These are phyloP conservation scores for Agonopterix arenella DNA, from an alignment of 2,888 invertebrate genomes.

Conservation along the genomic window DNA sequence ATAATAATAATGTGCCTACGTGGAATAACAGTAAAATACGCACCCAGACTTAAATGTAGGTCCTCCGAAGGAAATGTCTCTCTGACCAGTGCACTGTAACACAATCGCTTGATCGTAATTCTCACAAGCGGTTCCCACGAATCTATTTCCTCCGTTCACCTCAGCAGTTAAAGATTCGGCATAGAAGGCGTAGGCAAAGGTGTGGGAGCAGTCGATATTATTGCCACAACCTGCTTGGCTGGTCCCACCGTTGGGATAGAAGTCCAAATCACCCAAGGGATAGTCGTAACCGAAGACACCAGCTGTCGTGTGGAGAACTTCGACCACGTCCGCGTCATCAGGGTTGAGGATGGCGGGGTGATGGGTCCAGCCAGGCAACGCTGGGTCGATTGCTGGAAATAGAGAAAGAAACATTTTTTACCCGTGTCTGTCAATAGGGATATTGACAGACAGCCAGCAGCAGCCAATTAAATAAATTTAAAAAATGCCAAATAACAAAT, in stretches of 20 bases:
- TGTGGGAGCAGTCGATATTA: slow-evolving; percentile 42
- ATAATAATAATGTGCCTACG: too few relatives aligned
- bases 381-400: slow-evolving; percentile 58
- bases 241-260: slow-evolving; percentile 60
- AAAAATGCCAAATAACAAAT: too few relatives aligned
- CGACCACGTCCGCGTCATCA: slow-evolving; percentile 49
- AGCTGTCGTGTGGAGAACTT: slow-evolving; percentile 55
- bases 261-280: slow-evolving; percentile 57
- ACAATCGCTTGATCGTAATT: slow-evolving; percentile 35
- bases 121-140: slow-evolving; percentile 52
- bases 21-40: too few relatives aligned
- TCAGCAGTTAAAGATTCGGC: slow-evolving; percentile 48
- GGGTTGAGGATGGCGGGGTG: slow-evolving; percentile 41
- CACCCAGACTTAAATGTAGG: slow-evolving; percentile 29
- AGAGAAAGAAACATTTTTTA: too few relatives aligned
- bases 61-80: slow-evolving; percentile 48
- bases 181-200: slow-evolving; percentile 42
- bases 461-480: too few relatives aligned
- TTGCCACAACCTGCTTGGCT: slow-evolving; percentile 45
- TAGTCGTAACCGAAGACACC: slow-evolving; percentile 50
- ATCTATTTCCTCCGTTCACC: slow-evolving; percentile 24
- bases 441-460: too few relatives aligned
- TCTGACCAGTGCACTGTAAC: slow-evolving; percentile 35
- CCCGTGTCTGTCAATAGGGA: too few relatives aligned
- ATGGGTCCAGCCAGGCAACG: slow-evolving; percentile 58